phyloP scores from a whole-genome alignment of 1,140 invertebrate genomes.

The Limonius californicus region DNA sequence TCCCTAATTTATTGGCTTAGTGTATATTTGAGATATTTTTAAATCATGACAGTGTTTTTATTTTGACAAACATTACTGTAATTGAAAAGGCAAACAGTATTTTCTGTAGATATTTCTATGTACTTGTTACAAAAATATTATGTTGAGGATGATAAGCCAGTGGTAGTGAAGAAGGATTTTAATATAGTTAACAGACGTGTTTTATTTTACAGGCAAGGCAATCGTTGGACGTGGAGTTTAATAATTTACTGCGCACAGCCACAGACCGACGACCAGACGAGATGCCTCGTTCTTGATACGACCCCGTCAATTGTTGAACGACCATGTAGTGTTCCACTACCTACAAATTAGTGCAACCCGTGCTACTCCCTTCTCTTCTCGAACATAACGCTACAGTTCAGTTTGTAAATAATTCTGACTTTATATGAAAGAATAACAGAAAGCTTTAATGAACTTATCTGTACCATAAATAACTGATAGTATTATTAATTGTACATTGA shows the following conservation, averaged over 20 bases:
- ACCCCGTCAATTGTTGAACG: conserved; percentile 19
- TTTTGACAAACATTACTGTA: no score
- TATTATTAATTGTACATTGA: conserved; percentile 44
- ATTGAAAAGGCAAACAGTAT: no score
- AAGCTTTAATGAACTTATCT: conserved; percentile 15
- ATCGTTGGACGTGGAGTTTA: conserved; percentile 87
- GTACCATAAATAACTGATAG: conserved; percentile 15
- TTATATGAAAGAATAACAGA: conserved; percentile 14
- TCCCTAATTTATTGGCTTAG: no score
- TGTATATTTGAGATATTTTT: no score
- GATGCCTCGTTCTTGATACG: conserved; percentile 43
- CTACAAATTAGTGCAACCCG: conserved; percentile 37
- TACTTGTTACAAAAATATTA: no score
- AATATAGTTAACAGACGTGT: background rate
- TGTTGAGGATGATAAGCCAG: no score
- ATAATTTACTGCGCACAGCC: conserved; percentile 76
- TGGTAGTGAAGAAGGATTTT: no score
- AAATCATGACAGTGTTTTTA: no score
- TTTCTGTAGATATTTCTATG: no score
- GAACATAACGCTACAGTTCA: background rate
- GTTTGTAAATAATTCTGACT: conserved; percentile 12
- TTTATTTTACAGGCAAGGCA: conserved; percentile 74
- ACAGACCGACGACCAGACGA: conserved; percentile 74
- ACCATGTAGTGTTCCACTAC: conserved; percentile 44
- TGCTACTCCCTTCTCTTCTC: conserved; percentile 35